A percentile compares a stretch with the other conserved stretches of the same genome.
phyloP scores from a whole-genome alignment of 1,140 invertebrate species.

The Himalopsyche phryganea region DNA sequence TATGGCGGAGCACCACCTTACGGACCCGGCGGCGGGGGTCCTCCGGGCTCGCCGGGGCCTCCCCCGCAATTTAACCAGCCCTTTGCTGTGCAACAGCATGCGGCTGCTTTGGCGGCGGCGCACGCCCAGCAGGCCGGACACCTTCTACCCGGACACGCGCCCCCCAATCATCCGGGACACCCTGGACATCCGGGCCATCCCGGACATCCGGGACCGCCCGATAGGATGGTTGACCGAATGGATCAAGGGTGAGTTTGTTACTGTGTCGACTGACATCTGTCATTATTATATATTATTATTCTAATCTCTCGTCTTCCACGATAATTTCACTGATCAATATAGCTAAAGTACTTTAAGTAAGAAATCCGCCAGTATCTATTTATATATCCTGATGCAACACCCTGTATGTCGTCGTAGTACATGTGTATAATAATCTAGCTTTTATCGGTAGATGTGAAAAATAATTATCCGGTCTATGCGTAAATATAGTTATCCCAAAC shows the following conservation, averaged over 20 bases:
- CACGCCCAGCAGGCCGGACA: slow-evolving; percentile 6
- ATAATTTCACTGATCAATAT: too few relatives aligned
- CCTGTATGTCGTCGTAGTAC: too few relatives aligned
- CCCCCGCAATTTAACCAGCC: slow-evolving; percentile 23
- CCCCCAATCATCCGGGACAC: not conserved
- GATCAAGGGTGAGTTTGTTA: slow-evolving; percentile 30
- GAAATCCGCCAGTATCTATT: too few relatives aligned
- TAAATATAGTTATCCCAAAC: too few relatives aligned
- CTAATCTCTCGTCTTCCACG: not conserved
- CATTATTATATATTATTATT: not conserved
- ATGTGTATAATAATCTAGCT: too few relatives aligned
- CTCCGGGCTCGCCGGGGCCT: slow-evolving; percentile 13
- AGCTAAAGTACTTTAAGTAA: too few relatives aligned
- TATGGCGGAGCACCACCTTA: slow-evolving; percentile 14
- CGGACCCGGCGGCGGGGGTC: slow-evolving; percentile 9
- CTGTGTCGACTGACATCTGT: not conserved
- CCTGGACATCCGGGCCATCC: not conserved
- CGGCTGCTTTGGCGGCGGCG: not conserved
- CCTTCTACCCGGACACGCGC: not conserved
- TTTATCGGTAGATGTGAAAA: too few relatives aligned
- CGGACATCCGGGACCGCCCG: slow-evolving; percentile 11
- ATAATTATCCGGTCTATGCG: too few relatives aligned
- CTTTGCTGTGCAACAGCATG: slow-evolving; percentile 4
- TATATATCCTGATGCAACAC: too few relatives aligned
- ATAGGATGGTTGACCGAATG: slow-evolving; percentile 25